phyloP scores from a whole-genome alignment of 2,113 vertebrate genomes.

The Epinephelus lanceolatus region DNA sequence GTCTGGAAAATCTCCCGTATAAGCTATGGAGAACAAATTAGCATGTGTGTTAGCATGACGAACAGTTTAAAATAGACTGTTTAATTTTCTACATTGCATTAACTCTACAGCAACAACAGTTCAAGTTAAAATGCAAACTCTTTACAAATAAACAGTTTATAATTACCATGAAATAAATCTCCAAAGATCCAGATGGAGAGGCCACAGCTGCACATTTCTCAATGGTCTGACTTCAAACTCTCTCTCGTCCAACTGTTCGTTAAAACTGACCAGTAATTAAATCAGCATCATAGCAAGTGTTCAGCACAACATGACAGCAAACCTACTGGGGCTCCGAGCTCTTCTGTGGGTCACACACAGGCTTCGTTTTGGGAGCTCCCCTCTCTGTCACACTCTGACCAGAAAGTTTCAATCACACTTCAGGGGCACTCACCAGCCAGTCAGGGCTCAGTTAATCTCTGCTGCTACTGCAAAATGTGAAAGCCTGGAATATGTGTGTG shows the following conservation, averaged over 20 bases:
- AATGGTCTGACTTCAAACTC: conserved; percentile 18
- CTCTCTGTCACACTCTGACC: conserved; percentile 43
- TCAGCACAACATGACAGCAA: conserved; percentile 36
- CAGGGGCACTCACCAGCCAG: conserved; percentile 50
- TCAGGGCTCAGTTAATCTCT: conserved; percentile 51
- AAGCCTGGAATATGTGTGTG: conserved; percentile 39
- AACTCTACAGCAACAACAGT: background rate
- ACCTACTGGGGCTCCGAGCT: conserved; percentile 9
- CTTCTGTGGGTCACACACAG: conserved; percentile 40
- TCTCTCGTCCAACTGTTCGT: conserved; percentile 36
- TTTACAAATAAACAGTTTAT: conserved; percentile 26
- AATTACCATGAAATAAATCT: conserved; percentile 79
- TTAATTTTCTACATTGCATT: background rate
- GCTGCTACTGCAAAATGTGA: conserved; percentile 69
- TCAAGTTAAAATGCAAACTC: conserved; percentile 3
- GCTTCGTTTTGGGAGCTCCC: conserved; percentile 20
- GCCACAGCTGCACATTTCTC: conserved; percentile 79
- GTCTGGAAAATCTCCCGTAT: background rate
- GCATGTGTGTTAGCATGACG: background rate
- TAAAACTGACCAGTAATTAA: conserved; percentile 26
- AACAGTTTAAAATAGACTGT: background rate
- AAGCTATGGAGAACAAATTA: background rate
- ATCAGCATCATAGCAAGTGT: conserved; percentile 34
- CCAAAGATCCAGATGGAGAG: conserved; percentile 80
- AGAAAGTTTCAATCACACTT: conserved; percentile 47